Evolutionary conservation across 37 sponge, comb jelly and placozoan genomes (phyloP).

Genomic region (Cladorhizidae sp.): DNA sequence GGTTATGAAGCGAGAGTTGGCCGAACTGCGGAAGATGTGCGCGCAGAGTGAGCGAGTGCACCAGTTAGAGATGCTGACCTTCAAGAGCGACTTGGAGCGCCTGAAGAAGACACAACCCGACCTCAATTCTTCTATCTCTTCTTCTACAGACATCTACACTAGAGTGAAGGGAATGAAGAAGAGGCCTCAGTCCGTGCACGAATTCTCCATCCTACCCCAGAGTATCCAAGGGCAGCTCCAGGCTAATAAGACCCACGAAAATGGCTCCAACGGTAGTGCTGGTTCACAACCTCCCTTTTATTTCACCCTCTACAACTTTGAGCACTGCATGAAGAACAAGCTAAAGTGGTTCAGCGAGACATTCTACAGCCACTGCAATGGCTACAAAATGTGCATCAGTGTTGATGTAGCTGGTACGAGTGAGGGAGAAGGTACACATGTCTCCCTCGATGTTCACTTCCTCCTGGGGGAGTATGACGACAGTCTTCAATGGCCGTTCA

Average conservation of each 20-base stretch:
- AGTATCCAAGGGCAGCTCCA: slow-evolving; percentile 7
- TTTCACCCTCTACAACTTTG: slow-evolving; percentile 29
- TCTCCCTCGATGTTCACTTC: slow-evolving; percentile 30
- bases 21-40: slow-evolving; percentile 21
- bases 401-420: slow-evolving; percentile 21
- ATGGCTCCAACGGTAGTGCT: not conserved
- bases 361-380: slow-evolving; percentile 31
- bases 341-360: slow-evolving; percentile 35
- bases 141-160: slow-evolving; percentile 20
- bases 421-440: slow-evolving; percentile 29
- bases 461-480: slow-evolving; percentile 43
- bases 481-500: slow-evolving; percentile 39
- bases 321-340: slow-evolving; percentile 17
- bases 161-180: slow-evolving; percentile 21
- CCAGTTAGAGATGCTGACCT: slow-evolving; percentile 18
- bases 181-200: slow-evolving; percentile 27
- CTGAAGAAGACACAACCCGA: slow-evolving; percentile 29
- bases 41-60: slow-evolving; percentile 12
- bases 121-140: not conserved
- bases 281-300: slow-evolving; percentile 24
- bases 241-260: not conserved
- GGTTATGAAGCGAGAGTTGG: slow-evolving; percentile 8
- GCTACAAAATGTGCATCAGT: slow-evolving; percentile 43
- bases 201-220: slow-evolving; percentile 3
- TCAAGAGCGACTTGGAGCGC: slow-evolving; percentile 23